Base-by-base conservation (phyloP, 1,140 invertebrate genomes). In the Scaptomyza pallida region DNA sequence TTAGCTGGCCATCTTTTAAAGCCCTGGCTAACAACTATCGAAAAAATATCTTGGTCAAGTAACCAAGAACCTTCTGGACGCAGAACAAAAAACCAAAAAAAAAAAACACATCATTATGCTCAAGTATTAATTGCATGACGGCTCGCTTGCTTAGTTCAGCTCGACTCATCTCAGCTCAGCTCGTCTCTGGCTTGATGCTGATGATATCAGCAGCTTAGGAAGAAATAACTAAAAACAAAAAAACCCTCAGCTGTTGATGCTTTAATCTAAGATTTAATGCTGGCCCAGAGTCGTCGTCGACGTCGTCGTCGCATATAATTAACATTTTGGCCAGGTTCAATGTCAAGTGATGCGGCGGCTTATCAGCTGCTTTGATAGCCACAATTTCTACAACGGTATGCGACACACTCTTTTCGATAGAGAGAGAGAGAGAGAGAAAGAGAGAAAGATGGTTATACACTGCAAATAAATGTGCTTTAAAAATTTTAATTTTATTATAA, bases 241-340 rank as follows among this genome's bases (percentile, higher is more conserved):
- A n/a, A n/a, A n/a, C n/a, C 70, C 51, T 12, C 37, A 43, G 21
- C 37, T 26, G 55, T 23, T 48, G 57, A 48, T 56, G 75, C 57
- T 71, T 77, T 86, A 86, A 85, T 85, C 81, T n/a, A 88, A 85
- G 81, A 85, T 86, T 73, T 69, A 44, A 35, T 52, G 43, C 45
- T 78, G 55, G 74, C 76, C 76, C 69, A n/a, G n/a, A n/a, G n/a
- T n/a, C n/a, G 64, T 71, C 76, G 79, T 70, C 69, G 52, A 56
- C 75, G 73, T 78, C 68, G 3, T 23, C 2, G 5, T 4, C 79
- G 79, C 80, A 85, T 85, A 74, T 85, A 85, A 85, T 85, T 85
- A 85, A 88, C 73, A 78, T 85, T 85, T 71, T 71, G 61, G 61
- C 52, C 55, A 75, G 73, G 82, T 81, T 86, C 81, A 85, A 85